A percentile compares a stretch with the other conserved stretches of the same genome.
Conservation (phyloP, 2,888 invertebrate species). For the Malthinus flaveolus region DNA sequence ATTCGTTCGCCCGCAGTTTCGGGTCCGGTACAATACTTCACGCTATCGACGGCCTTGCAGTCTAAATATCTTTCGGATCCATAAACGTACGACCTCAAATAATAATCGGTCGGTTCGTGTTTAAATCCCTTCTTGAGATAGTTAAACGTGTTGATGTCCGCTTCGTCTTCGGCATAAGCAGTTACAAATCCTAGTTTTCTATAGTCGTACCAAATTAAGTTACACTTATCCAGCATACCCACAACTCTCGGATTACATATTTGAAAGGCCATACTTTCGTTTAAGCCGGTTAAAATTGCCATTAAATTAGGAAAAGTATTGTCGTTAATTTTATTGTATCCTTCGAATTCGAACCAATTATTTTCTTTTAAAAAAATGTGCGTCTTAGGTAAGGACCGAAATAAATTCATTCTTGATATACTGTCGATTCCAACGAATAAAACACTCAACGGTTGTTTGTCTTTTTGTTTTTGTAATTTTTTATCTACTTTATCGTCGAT, state of each 20-base stretch:
- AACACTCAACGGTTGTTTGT: conserved; percentile 62
- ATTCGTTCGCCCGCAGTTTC: conserved; percentile 67
- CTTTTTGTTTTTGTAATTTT: conserved; percentile 36
- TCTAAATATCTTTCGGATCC: conserved; percentile 64
- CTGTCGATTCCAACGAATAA: conserved; percentile 84
- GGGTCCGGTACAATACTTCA: conserved; percentile 61
- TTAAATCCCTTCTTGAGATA: conserved; percentile 74
- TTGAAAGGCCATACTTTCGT: conserved; percentile 51
- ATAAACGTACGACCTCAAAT: conserved; percentile 72
- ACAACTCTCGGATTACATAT: conserved; percentile 57
- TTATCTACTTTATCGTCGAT: conserved; percentile 58
- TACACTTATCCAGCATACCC: conserved; percentile 69
- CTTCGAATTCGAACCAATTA: conserved; percentile 46
- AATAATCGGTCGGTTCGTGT: conserved; percentile 78
- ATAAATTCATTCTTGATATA: conserved; percentile 77
- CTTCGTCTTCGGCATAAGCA: conserved; percentile 78
- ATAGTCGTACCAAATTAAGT: conserved; percentile 79
- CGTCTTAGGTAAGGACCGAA: conserved; percentile 75
- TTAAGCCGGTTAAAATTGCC: conserved; percentile 76
- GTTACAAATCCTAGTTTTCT: conserved; percentile 73
- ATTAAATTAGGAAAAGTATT: conserved; percentile 91
- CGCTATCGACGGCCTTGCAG: conserved; percentile 31
- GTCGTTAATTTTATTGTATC: conserved; percentile 72
- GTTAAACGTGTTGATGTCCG: conserved; percentile 73
- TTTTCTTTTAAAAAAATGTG: conserved; percentile 65